Evolutionary conservation across 64 coral and sea anemone genomes (phyloP).

Genomic region (Stylophora pistillata): DNA sequence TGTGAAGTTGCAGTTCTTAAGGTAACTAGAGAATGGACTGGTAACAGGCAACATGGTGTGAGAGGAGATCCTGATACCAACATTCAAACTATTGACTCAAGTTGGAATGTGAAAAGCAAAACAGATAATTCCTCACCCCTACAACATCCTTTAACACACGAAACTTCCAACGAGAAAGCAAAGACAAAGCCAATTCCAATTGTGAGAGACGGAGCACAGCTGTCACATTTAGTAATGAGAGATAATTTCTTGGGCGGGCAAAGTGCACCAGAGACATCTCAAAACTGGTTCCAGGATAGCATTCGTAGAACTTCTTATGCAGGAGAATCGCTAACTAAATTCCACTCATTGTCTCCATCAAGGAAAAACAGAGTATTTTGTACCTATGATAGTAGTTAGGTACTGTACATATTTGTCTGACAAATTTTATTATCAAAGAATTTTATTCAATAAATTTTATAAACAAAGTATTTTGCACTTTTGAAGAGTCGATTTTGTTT

Average conservation of each 20-base stretch:
- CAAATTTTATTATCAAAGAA: background rate
- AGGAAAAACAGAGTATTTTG: conserved; percentile 36
- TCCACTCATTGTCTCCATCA: background rate
- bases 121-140: background rate
- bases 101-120: background rate
- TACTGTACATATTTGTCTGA: background rate
- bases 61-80: background rate
- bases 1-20: background rate
- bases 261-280: background rate
- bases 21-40: background rate
- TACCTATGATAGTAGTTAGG: background rate
- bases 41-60: background rate
- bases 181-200: background rate
- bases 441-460: background rate
- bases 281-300: background rate
- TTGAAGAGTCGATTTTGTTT: too few species aligned
- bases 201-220: background rate
- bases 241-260: conserved; percentile 12
- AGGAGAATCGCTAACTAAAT: background rate
- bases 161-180: background rate
- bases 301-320: background rate
- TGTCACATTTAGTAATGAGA: background rate
- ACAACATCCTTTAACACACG: background rate
- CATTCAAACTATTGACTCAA: background rate
- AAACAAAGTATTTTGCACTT: too few species aligned